A percentile compares a stretch with the other conserved stretches of the same genome.
Conservation (phyloP, 1,140 invertebrate species). For the Aphelenchoides besseyi region DNA sequence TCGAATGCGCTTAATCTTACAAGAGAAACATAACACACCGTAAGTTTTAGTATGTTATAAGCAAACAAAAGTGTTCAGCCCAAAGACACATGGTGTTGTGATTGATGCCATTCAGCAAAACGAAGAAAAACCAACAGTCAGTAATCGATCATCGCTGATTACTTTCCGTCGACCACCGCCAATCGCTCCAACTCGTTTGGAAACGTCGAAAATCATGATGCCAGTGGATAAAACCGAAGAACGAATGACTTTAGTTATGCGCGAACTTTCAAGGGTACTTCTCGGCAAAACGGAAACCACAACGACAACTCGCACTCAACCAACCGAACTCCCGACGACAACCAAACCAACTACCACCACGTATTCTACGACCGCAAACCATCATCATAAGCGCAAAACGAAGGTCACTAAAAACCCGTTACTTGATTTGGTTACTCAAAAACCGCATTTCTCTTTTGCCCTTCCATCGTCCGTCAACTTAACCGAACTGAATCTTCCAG, state of each 20-base stretch:
- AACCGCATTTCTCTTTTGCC: slow-evolving; percentile 14
- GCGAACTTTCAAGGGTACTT: neutral
- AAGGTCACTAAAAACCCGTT: neutral
- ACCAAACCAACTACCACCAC: neutral
- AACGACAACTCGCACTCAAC: neutral
- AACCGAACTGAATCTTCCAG: neutral
- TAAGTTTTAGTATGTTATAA: neutral
- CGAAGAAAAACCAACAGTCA: neutral
- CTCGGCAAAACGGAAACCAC: neutral
- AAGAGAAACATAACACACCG: neutral
- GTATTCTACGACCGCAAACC: neutral
- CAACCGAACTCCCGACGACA: neutral
- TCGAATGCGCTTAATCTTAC: slow-evolving; percentile 2
- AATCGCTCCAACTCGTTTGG: neutral
- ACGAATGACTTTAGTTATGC: neutral
- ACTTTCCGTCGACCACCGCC: neutral
- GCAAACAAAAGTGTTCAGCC: neutral
- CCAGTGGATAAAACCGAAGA: neutral
- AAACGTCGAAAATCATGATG: slow-evolving; percentile 3
- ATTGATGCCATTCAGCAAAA: neutral
- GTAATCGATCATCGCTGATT: neutral
- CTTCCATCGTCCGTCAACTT: neutral
- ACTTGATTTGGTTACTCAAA: neutral
- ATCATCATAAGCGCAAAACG: neutral
- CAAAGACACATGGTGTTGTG: neutral